phyloP scores from a whole-genome alignment of 2,888 invertebrate genomes.

The Mimumesa dahlbomi region DNA sequence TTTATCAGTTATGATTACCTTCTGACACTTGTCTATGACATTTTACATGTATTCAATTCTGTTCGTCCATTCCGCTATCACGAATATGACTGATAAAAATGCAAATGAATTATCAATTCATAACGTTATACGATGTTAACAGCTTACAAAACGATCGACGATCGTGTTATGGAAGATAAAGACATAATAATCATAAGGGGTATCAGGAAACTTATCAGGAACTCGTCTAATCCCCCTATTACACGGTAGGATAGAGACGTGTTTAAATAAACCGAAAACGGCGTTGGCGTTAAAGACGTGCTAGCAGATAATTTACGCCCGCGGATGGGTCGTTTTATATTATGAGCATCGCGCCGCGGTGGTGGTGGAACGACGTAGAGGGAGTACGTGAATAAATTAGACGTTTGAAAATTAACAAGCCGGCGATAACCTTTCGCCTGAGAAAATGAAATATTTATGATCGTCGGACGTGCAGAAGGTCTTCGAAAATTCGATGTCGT shows the following conservation, averaged over 20 bases:
- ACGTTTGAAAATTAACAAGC: constrained; percentile 55
- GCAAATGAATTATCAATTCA: no score
- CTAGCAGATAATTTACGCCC: constrained; percentile 47
- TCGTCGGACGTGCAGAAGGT: constrained; percentile 28
- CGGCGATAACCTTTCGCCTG: constrained; percentile 58
- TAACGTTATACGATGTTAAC: no score
- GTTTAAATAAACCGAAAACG: constrained; percentile 41
- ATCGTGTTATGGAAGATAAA: constrained; percentile 16
- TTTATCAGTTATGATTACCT: no score
- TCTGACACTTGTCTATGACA: no score
- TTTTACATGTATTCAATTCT: no score
- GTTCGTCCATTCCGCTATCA: no score
- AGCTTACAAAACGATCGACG: no score
- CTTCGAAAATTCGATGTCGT: constrained; percentile 43
- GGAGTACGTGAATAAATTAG: constrained; percentile 55
- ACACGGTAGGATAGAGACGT: constrained; percentile 27
- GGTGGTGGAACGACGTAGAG: constrained; percentile 5
- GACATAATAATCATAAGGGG: constrained; percentile 25
- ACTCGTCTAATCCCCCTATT: constrained; percentile 26
- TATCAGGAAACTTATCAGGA: constrained; percentile 3
- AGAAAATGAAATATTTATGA: constrained; percentile 57
- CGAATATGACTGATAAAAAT: no score
- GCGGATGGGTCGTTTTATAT: constrained; percentile 24
- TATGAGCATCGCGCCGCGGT: constrained; percentile 14
- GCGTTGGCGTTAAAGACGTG: constrained; percentile 53